Base-by-base conservation (phyloP, 2,113 vertebrate species). In the Sakesphorus luctuosus region DNA sequence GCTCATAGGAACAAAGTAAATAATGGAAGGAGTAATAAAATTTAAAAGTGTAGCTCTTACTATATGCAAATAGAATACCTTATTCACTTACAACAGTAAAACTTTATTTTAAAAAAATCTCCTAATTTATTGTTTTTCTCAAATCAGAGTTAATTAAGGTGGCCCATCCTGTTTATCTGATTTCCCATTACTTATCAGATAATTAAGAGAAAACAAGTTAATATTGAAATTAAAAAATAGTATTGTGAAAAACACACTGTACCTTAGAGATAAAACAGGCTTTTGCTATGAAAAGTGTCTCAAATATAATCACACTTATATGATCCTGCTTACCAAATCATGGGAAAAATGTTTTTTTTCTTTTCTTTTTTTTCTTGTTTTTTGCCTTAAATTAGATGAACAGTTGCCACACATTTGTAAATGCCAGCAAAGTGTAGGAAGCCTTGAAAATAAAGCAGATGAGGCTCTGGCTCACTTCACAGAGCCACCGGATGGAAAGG, bases 381-480 rank as follows among this genome's bases (percentile, higher is more conserved):
- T 87, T 68, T 47, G 7, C 47, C 26, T 84, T 91, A 74, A 73
- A 97, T 93, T 94, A 98, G 98, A 91, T 96, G 84, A 91, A 73
- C 84, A 89, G 43, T 95, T 97, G 56, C 74, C 96, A 95, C 46
- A 78, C 68, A 56, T 94, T 88, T 96, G 96, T 89, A 94, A 92
- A 94, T 95, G 94, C 87, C 97, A 94, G 43, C 80, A 96, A 96
- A 95, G 85, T 67, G 18, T 53, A 78, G 96, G 93, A 97, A 71
- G 40, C 71, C 83, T 95, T 82, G 85, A 91, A 94, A 96, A 95
- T 44, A 92, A 95, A 97, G 79, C 80, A 87, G 87, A 73, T 92
- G 83, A 90, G 79, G 68, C 95, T 63, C 58, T 66, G 50, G 33
- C 81, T 90, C 49, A 69, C 33, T 89, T 95, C 87, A 55, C 76